Evolutionary conservation across 2,113 vertebrate genomes (phyloP), one percentile per base, ranked within the genome.

Genomic region (Triplophysa tibetana): DNA sequence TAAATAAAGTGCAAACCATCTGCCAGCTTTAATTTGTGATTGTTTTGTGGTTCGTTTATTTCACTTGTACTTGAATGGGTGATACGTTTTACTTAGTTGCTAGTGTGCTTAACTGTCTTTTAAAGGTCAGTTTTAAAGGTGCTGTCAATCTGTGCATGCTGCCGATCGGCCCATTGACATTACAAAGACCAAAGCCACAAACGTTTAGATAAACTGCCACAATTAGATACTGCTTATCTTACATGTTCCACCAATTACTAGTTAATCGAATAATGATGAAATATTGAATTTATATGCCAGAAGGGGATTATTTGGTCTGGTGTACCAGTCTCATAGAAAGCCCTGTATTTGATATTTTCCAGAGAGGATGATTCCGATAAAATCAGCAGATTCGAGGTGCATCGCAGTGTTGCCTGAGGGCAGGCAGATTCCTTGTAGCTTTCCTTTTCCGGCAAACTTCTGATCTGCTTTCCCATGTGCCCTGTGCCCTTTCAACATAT

Each of bases 401-500:
- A 76, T 64, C 24, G 21, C 23, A 10, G 23, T 0, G 1, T 77
- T 52, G 62, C 62, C 62, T 29, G 8, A n/a, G 33, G 62, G 16
- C 41, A 75, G 16, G 9, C 5, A 19, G 41, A 63, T 29, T 48
- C 17, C 23, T 29, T 48, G 41, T 19, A 48, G n/a, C 8, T 6
- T 61, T 73, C 62, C 23, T 61, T 33, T 14, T 9, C 38, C 23
- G 4, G 54, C n/a, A 60, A 73, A 21, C 65, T 38, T 60, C 5
- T n/a, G 52, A 43, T 63, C 60, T 63, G 43, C 3, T 33, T 16
- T 41, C 21, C 56, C 24, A 41, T 24, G 19, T 63, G 33, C 23
- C n/a, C 75, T 48, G 41, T 77, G 48, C 21, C 70, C 63, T 78
- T 75, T 79, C 56, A 33, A 38, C 70, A 58, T 68, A 48, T 66